Percentiles rank a stretch among this genome's conserved stretches.
Conservation (phyloP, 2,888 invertebrate genomes). For the Pseudococcus jackbeardsleyi region DNA sequence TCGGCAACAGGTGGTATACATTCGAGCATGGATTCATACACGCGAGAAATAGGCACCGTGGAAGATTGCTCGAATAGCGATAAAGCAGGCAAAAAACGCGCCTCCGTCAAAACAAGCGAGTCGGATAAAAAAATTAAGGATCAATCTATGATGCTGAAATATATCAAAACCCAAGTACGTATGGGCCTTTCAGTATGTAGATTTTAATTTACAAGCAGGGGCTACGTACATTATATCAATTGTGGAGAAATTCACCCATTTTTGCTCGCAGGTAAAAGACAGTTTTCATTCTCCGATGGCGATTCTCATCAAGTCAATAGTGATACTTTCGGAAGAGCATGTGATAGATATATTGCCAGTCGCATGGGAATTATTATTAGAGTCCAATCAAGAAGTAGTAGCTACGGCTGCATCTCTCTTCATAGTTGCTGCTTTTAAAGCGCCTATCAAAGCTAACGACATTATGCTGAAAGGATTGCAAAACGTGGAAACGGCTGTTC, state of each 20-base stretch:
- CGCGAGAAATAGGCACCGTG: not conserved
- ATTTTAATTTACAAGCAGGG: too few species aligned
- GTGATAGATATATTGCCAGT: conserved; percentile 90
- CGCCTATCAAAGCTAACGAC: conserved; percentile 89
- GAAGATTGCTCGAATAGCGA: not conserved
- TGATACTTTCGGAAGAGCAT: conserved; percentile 87
- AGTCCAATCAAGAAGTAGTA: conserved; percentile 89
- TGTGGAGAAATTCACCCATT: too few species aligned
- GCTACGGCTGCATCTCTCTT: conserved; percentile 90
- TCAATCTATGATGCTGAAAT: conserved; percentile 81
- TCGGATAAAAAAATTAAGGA: conserved; percentile 72
- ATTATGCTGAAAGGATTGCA: conserved; percentile 91
- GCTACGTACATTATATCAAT: too few species aligned
- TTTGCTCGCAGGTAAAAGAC: conserved; percentile 78
- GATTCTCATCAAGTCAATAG: conserved; percentile 89
- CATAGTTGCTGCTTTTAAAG: conserved; percentile 92
- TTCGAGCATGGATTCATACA: conserved; percentile 19
- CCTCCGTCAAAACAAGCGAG: conserved; percentile 58
- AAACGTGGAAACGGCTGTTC: conserved; percentile 83
- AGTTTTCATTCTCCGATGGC: conserved; percentile 92
- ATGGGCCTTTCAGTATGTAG: too few species aligned
- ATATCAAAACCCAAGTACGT: conserved; percentile 79
- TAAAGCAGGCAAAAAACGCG: not conserved
- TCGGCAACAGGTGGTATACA: conserved; percentile 4
- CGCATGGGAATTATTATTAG: conserved; percentile 95